Evolutionary conservation across 2,797 vertebrate species (phyloP).

Genomic region (Cyprinella venusta): DNA sequence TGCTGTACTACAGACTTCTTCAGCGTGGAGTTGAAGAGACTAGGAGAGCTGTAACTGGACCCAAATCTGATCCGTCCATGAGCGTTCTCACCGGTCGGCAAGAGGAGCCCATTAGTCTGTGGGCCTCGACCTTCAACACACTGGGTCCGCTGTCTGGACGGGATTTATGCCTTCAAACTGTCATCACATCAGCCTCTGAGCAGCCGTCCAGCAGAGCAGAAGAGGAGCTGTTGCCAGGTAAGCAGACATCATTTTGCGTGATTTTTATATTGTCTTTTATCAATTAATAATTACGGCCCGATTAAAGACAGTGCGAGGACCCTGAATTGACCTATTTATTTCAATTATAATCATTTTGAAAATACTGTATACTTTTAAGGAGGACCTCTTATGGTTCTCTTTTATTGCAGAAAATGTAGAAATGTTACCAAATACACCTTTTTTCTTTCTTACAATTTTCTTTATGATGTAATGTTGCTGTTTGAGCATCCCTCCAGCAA

Average conservation of each 20-base stretch:
- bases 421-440: no score
- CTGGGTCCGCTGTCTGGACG: conserved; percentile 81
- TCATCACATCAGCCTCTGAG: conserved; percentile 62
- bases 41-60: conserved; percentile 81
- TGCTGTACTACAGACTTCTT: conserved; percentile 93
- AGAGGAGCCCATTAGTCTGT: conserved; percentile 82
- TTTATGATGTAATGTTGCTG: not conserved
- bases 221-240: conserved; percentile 22
- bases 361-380: not conserved
- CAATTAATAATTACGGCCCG: not conserved
- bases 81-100: conserved; percentile 84
- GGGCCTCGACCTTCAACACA: conserved; percentile 88
- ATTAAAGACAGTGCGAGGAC: no score
- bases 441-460: not conserved
- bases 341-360: no score
- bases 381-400: no score
- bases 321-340: no score
- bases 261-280: not conserved
- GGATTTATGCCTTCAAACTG: conserved; percentile 68
- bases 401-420: no score
- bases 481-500: not conserved
- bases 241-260: not conserved
- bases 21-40: conserved; percentile 83
- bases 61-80: conserved; percentile 88
- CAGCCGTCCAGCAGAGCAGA: conserved; percentile 29